A percentile compares a stretch with the other conserved stretches of the same genome.
Conservation (phyloP, 2,113 vertebrate species). For the Aptenodytes forsteri region DNA sequence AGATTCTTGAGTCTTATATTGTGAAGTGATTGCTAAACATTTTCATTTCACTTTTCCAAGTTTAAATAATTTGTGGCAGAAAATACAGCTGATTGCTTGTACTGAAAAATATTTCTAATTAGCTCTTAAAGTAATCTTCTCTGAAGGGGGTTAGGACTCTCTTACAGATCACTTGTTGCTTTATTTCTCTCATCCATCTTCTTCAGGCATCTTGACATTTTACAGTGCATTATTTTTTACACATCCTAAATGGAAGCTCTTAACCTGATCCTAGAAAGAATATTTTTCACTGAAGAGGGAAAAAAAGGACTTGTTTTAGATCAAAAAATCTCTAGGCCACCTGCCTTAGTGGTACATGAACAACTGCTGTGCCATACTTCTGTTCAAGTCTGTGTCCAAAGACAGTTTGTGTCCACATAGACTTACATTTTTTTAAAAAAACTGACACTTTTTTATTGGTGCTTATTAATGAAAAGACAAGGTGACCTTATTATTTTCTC, state of each 20-base stretch:
- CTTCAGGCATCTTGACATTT: neutral
- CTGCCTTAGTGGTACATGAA: neutral
- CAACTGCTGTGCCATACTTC: neutral
- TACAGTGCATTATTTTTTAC: neutral
- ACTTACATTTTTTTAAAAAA: neutral
- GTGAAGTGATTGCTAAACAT: neutral
- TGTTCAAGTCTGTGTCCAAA: neutral
- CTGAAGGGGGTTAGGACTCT: neutral
- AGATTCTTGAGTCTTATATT: neutral
- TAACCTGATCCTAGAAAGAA: neutral
- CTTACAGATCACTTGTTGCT: neutral
- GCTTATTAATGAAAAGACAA: conserved; percentile 17
- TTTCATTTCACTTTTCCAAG: neutral
- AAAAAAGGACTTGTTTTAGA: neutral
- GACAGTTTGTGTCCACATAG: neutral
- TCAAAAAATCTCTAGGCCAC: neutral
- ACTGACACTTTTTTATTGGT: neutral
- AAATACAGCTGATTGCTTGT: neutral
- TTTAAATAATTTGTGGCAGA: neutral
- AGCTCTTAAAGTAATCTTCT: neutral
- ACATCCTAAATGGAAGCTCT: neutral
- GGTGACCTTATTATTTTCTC: conserved; percentile 49
- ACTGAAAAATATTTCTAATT: neutral
- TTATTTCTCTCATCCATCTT: neutral
- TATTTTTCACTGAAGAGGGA: neutral